These are phyloP conservation scores for Pyxicephalus adspersus DNA, from an alignment of 2,113 vertebrate species.

Conservation along the genomic window DNA sequence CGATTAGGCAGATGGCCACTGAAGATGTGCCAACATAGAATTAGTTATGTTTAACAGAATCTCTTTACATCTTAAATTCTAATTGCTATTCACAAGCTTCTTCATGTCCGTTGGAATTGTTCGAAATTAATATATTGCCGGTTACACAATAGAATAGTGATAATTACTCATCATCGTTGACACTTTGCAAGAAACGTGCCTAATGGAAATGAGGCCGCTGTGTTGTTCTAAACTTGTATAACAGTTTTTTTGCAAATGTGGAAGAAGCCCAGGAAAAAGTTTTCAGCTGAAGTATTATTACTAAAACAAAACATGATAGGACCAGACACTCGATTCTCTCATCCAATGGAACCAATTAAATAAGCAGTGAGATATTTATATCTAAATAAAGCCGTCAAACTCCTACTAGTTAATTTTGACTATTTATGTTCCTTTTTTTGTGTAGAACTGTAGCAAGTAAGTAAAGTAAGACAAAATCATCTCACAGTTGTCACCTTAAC, in stretches of 20 bases:
- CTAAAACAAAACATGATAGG: background rate
- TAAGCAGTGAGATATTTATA: no score
- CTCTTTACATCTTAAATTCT: conserved; percentile 60
- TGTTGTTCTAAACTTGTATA: conserved; percentile 2
- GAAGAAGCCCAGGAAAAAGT: background rate
- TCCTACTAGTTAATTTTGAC: no score
- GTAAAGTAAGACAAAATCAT: no score
- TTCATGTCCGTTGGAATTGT: conserved; percentile 57
- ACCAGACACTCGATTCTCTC: background rate
- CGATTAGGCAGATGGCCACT: conserved; percentile 66
- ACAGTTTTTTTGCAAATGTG: background rate
- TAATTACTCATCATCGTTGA: conserved; percentile 56
- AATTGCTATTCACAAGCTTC: conserved; percentile 61
- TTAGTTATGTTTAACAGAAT: conserved; percentile 62
- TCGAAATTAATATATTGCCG: conserved; percentile 52
- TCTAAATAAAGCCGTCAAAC: no score
- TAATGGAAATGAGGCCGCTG: conserved; percentile 20
- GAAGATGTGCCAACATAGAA: conserved; percentile 60
- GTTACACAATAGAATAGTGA: conserved; percentile 52
- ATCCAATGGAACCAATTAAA: background rate
- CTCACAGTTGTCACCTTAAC: no score
- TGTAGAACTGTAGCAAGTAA: no score
- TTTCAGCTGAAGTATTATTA: conserved; percentile 9
- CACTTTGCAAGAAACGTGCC: conserved; percentile 41
- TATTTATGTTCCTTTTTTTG: no score